Conservation (phyloP, 2,113 vertebrate genomes). For the Tringa solitaria region DNA sequence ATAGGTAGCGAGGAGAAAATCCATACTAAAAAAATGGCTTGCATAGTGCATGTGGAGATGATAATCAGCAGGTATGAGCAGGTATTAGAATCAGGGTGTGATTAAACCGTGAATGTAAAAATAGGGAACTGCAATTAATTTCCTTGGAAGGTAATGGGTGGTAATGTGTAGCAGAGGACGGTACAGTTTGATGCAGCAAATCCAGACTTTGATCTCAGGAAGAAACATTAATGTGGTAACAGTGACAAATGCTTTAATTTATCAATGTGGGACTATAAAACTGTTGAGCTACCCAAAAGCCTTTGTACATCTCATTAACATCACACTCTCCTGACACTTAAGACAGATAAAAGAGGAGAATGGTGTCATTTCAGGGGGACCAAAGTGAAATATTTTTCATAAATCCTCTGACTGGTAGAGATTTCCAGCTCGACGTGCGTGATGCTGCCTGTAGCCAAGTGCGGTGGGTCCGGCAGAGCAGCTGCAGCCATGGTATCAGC, state of each 20-base stretch:
- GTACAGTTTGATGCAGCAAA: not conserved
- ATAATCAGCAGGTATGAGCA: not conserved
- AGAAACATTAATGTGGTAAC: constrained; percentile 16
- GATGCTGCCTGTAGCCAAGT: not conserved
- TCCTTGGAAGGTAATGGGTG: not conserved
- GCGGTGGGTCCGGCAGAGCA: not conserved
- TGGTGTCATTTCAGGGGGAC: not conserved
- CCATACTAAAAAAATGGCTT: not conserved
- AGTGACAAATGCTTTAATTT: constrained; percentile 48
- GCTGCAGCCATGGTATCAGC: not conserved
- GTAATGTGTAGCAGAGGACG: not conserved
- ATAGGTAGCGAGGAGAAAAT: not conserved
- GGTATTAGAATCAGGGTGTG: not conserved
- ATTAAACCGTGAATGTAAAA: constrained; percentile 1
- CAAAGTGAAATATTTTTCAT: constrained; percentile 31
- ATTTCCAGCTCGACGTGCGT: not conserved
- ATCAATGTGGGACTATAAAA: constrained; percentile 40
- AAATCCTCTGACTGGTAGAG: not conserved
- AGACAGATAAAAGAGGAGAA: constrained; percentile 20
- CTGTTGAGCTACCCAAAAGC: constrained; percentile 1
- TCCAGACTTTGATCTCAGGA: constrained; percentile 30
- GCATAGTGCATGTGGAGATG: not conserved
- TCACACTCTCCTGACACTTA: not conserved
- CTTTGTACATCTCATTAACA: constrained; percentile 48
- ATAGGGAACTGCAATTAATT: not conserved